Evolutionary conservation across 2,113 vertebrate genomes (phyloP).

Genomic region (Heteronetta atricapilla): DNA sequence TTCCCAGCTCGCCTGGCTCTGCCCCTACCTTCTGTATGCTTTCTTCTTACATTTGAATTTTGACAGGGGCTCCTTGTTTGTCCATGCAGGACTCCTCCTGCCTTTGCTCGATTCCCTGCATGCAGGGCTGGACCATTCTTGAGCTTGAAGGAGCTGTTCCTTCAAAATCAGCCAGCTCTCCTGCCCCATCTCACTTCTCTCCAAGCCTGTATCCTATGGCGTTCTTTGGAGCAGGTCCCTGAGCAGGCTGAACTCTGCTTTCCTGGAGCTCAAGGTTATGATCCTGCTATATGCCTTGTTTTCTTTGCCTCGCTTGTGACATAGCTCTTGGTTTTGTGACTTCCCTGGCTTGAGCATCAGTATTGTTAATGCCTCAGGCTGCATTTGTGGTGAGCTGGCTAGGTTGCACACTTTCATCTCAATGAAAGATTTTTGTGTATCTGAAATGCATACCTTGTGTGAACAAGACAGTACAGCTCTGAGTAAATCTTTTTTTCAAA

Average conservation of each 20-base stretch:
- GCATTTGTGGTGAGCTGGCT: background rate
- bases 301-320: background rate
- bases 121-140: background rate
- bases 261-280: background rate
- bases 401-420: background rate
- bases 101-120: background rate
- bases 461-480: background rate
- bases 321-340: background rate
- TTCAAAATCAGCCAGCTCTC: background rate
- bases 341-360: background rate
- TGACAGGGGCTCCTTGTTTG: background rate
- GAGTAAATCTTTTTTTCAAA: background rate
- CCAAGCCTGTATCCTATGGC: background rate
- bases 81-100: background rate
- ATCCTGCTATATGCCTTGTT: background rate
- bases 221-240: background rate
- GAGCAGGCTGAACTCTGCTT: background rate
- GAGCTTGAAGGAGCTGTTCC: background rate
- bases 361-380: background rate
- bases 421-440: background rate
- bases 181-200: background rate
- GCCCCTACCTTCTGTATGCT: background rate
- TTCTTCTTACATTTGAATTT: background rate
- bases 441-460: background rate
- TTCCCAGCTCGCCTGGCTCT: background rate